Evolutionary conservation across 2,888 invertebrate genomes (phyloP), one percentile per base, ranked within the genome.

Genomic region (Selenia dentaria): DNA sequence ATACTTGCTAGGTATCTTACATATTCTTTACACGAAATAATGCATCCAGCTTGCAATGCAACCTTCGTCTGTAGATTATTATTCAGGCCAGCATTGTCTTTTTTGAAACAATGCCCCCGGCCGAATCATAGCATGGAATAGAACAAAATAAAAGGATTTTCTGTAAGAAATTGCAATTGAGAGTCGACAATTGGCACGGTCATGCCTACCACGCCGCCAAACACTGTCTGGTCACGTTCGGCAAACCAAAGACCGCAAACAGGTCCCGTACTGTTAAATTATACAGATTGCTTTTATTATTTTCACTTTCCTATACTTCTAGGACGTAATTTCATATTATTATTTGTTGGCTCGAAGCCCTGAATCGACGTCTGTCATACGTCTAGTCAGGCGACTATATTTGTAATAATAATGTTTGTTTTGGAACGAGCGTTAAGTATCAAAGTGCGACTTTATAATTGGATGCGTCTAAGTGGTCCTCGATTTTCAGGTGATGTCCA

Each of bases 191-290:
- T 75, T 78, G 77, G 74, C 70, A 64, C 69, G 71, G 79, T 73
- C 79, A 76, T 74, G 67, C 67, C 70, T 70, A 66, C 69, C 64
- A 67, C 50, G 45, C 57, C 64, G 61, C 62, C 71, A 72, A 77
- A 70, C 67, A 64, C 72, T 68, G 85, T 86, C 88, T 84, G 84
- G 85, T 88, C 89, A 90, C 89, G 88, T 89, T 87, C 86, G 56
- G 78, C 80, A 85, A 86, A 88, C 85, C 78, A 69, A 68, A 74
- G 70, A 79, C 79, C 71, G 83, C 87, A 86, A 86, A 87, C 87
- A 85, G 78, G 79, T 77, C 66, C 70, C 61, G 61, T 66, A 62
- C 70, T 74, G 72, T 67, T 60, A 70, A 81, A 83, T 82, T 76
- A 79, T 79, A 72, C 64, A 62, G 69, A 73, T 64, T 61, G 59